Percentiles rank a stretch among this genome's conserved stretches.
Conservation (phyloP, 2,113 vertebrate genomes). For the Podarcis cretensis region DNA sequence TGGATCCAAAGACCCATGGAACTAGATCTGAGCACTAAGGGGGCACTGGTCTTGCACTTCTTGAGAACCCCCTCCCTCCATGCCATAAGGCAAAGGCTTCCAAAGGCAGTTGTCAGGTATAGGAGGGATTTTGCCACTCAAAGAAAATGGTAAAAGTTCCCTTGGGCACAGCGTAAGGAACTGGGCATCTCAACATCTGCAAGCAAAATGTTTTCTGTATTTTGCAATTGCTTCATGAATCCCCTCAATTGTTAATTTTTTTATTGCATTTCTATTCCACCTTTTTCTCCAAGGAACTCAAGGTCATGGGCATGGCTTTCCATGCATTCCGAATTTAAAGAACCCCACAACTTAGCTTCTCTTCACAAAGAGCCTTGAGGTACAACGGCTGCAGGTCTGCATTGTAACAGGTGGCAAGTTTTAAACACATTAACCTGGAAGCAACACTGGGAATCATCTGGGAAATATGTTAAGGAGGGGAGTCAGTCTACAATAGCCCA, state of each 20-base stretch:
- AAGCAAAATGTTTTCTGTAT: neutral
- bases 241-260: neutral
- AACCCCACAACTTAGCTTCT: neutral
- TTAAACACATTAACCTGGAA: neutral
- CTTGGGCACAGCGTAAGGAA: neutral
- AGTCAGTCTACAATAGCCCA: neutral
- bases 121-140: neutral
- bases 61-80: neutral
- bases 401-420: neutral
- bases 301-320: neutral
- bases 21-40: neutral
- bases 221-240: neutral
- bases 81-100: neutral
- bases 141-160: neutral
- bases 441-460: neutral
- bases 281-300: too few species aligned
- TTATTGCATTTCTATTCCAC: too few species aligned
- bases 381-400: neutral
- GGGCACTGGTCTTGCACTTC: neutral
- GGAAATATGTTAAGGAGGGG: neutral
- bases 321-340: neutral
- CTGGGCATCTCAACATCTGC: neutral
- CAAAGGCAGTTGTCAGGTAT: neutral
- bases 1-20: too few species aligned
- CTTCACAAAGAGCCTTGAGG: neutral